A percentile compares a stretch with the other conserved stretches of the same genome.
phyloP scores from a whole-genome alignment of 2,888 invertebrate species.

The Reticulitermes lucifugus region DNA sequence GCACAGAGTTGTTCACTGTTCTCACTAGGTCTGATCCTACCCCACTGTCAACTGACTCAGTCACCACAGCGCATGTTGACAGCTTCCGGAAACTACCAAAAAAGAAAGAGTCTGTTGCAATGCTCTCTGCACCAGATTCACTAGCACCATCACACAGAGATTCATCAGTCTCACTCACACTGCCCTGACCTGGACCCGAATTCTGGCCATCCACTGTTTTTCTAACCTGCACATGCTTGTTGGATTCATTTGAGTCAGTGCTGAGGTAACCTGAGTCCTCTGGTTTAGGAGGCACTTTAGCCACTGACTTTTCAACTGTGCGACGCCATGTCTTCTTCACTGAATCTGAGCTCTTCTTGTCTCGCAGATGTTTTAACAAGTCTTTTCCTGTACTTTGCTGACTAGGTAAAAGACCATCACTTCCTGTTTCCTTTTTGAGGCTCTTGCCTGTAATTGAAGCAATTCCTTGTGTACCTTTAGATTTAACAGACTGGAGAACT shows the following conservation, averaged over 20 bases:
- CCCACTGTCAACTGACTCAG: constrained; percentile 62
- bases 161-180: constrained; percentile 82
- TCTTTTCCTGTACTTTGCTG: constrained; percentile 44
- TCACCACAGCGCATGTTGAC: constrained; percentile 48
- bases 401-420: neutral
- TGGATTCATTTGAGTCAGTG: constrained; percentile 75
- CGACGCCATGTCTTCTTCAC: constrained; percentile 60
- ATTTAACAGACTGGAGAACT: constrained; percentile 56
- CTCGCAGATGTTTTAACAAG: constrained; percentile 54
- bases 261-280: constrained; percentile 89
- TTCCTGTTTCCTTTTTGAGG: neutral
- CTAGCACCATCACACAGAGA: constrained; percentile 84
- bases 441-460: neutral
- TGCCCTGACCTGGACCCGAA: constrained; percentile 61
- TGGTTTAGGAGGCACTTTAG: constrained; percentile 65
- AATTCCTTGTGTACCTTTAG: neutral
- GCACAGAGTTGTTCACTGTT: neutral
- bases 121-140: constrained; percentile 88
- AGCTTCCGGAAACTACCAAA: constrained; percentile 70
- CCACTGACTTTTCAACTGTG: constrained; percentile 58
- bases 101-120: constrained; percentile 88
- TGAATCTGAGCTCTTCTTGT: constrained; percentile 55
- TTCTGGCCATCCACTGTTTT: constrained; percentile 49
- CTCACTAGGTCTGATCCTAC: constrained; percentile 55
- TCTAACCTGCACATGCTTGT: constrained; percentile 51